These are phyloP conservation scores for Turritopsis rubra DNA, from an alignment of 30 jellyfish, hydroid and myxozoan species.

Conservation along the genomic window DNA sequence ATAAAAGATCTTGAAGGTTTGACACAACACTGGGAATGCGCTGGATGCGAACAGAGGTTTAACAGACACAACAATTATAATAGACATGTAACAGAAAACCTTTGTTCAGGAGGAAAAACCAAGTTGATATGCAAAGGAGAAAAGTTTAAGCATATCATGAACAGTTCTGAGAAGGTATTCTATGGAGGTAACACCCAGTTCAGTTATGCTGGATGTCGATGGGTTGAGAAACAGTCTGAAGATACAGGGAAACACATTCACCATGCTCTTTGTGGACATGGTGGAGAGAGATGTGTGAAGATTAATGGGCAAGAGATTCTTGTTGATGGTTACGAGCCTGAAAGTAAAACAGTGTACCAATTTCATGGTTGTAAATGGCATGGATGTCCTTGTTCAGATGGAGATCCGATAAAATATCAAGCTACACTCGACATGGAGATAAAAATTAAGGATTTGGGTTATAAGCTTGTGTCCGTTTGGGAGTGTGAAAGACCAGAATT, in stretches of 20 bases:
- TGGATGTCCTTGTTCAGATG: conserved; percentile 10
- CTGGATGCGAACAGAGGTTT: conserved; percentile 6
- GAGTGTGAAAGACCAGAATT: conserved; percentile 27
- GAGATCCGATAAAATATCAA: neutral
- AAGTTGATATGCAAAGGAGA: conserved; percentile 3
- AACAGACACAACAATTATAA: neutral
- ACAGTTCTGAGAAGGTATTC: neutral
- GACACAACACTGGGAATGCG: conserved; percentile 10
- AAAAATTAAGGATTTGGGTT: neutral
- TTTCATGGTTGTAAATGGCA: no score
- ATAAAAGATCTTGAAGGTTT: neutral
- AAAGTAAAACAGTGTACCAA: conserved; percentile 20
- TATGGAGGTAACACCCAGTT: conserved; percentile 21
- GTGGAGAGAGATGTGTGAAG: neutral
- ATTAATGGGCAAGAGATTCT: neutral
- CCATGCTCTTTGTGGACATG: no score
- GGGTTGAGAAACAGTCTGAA: neutral
- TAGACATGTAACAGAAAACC: neutral
- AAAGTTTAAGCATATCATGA: neutral
- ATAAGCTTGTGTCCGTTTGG: conserved; percentile 15
- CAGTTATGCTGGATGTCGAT: conserved; percentile 12
- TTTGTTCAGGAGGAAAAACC: neutral
- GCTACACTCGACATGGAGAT: neutral
- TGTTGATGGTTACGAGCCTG: conserved; percentile 8
- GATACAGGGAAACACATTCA: neutral